phyloP scores from a whole-genome alignment of 2,888 invertebrate genomes.

The Drosophila mulleri region DNA sequence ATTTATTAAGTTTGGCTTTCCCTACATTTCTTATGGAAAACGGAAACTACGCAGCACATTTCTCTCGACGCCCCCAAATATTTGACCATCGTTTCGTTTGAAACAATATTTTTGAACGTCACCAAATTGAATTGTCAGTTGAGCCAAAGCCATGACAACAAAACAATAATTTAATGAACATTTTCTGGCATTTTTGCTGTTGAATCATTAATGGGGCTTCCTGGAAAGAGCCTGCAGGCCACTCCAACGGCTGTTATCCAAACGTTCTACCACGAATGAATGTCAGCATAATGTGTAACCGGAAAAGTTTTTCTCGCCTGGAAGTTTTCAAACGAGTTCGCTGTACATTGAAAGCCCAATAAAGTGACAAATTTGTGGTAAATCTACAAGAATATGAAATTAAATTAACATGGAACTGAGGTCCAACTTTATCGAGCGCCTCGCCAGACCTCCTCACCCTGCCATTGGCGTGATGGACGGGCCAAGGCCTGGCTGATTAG shows the following conservation, averaged over 20 bases:
- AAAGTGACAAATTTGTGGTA: slow-evolving; percentile 68
- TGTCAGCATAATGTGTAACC: slow-evolving; percentile 64
- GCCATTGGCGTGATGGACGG: slow-evolving; percentile 33
- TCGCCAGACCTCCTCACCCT: slow-evolving; percentile 6
- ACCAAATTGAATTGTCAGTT: slow-evolving; percentile 1
- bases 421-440: slow-evolving; percentile 51
- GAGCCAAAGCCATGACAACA: slow-evolving; percentile 3
- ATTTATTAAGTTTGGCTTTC: background rate
- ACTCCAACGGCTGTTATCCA: background rate
- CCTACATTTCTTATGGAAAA: background rate
- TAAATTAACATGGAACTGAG: slow-evolving; percentile 70
- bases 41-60: background rate
- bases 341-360: slow-evolving; percentile 51
- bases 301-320: slow-evolving; percentile 43
- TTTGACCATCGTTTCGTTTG: background rate
- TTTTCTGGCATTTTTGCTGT: slow-evolving; percentile 23
- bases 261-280: slow-evolving; percentile 31
- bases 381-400: slow-evolving; percentile 68
- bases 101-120: background rate
- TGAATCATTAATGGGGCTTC: slow-evolving; percentile 12
- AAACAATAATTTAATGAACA: slow-evolving; percentile 45
- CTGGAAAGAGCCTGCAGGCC: background rate
- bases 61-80: background rate
- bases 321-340: slow-evolving; percentile 55
- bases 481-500: slow-evolving; percentile 51